Conservation (phyloP, 2,888 invertebrate species). For the Vesta saturnalis region DNA sequence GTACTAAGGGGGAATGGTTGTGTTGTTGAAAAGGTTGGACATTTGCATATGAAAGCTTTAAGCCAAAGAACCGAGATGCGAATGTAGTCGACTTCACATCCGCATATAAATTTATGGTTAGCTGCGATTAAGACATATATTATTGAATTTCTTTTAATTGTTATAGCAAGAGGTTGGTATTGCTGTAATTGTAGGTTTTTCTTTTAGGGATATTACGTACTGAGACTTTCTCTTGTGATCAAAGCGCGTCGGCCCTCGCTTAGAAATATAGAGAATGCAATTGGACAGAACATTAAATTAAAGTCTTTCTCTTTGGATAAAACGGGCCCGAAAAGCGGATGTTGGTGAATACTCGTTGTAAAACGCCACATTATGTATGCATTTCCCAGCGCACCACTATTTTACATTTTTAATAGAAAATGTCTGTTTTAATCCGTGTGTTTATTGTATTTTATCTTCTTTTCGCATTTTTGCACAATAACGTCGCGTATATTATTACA, state of each 20-base stretch:
- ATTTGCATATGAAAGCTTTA: constrained; percentile 37
- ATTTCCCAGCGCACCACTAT: constrained; percentile 59
- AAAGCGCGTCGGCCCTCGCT: too few species aligned
- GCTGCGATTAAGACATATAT: constrained; percentile 26
- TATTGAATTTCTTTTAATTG: not conserved
- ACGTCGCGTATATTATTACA: constrained; percentile 31
- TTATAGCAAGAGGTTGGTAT: not conserved
- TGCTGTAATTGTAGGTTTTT: too few species aligned
- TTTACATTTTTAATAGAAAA: constrained; percentile 62
- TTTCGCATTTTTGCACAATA: constrained; percentile 37
- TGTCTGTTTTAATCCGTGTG: constrained; percentile 58
- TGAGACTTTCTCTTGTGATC: too few species aligned
- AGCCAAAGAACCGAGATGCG: constrained; percentile 28
- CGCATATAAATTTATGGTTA: constrained; percentile 33
- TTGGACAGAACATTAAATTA: constrained; percentile 32
- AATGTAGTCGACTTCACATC: constrained; percentile 31
- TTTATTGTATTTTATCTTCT: constrained; percentile 52
- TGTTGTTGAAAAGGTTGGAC: constrained; percentile 25
- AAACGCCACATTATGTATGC: constrained; percentile 56
- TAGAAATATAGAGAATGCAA: too few species aligned
- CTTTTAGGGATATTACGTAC: too few species aligned
- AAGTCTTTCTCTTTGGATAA: too few species aligned
- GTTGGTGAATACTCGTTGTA: constrained; percentile 36
- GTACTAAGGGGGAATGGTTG: constrained; percentile 17
- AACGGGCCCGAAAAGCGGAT: constrained; percentile 37